phyloP scores from a whole-genome alignment of 2,797 vertebrate genomes.

The Mormyrops attenuatus region DNA sequence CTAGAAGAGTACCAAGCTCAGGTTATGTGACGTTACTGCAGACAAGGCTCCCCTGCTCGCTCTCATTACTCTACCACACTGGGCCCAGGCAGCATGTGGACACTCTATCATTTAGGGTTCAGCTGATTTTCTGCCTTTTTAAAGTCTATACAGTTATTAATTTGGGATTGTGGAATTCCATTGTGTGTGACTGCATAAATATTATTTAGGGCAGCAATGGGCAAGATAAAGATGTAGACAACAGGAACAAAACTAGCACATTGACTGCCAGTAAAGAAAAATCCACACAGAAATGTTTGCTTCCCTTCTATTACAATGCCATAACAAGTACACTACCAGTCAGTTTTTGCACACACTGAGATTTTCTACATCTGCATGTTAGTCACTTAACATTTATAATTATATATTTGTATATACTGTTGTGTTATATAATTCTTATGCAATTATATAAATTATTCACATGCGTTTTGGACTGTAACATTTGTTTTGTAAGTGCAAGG shows the following conservation, averaged over 20 bases:
- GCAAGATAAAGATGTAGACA: neutral
- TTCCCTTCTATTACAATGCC: neutral
- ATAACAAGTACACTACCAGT: neutral
- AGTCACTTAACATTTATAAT: neutral
- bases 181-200: neutral
- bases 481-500: neutral
- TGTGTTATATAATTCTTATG: neutral
- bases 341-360: neutral
- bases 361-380: neutral
- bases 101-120: neutral
- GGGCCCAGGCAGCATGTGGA: neutral
- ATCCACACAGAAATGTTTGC: neutral
- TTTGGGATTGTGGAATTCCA: neutral
- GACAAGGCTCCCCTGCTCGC: neutral
- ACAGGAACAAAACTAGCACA: neutral
- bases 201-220: neutral
- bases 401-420: neutral
- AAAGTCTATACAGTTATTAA: neutral
- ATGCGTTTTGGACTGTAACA: neutral
- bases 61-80: neutral
- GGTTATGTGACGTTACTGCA: neutral
- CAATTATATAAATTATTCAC: neutral
- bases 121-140: neutral
- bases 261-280: neutral
- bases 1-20: neutral